Conservation (phyloP, 2,888 invertebrate species). For the Dysmachus trigonus region DNA sequence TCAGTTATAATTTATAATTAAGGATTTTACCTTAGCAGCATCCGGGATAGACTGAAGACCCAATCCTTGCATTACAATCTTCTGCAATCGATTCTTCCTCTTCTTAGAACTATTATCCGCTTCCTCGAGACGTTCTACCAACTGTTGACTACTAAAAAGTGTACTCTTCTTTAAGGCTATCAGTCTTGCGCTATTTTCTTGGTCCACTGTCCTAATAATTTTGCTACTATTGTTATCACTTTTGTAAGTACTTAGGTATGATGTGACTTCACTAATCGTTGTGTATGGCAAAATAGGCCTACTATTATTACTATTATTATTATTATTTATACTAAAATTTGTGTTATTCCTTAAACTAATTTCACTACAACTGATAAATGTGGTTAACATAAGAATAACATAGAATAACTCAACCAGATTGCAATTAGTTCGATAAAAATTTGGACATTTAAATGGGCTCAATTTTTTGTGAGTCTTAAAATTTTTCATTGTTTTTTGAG, state of each 20-base stretch:
- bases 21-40: conserved; percentile 55
- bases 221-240: conserved; percentile 30
- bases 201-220: neutral
- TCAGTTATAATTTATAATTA: neutral
- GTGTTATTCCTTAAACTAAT: conserved; percentile 33
- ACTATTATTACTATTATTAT: neutral
- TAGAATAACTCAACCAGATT: conserved; percentile 33
- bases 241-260: neutral
- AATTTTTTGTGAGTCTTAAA: conserved; percentile 46
- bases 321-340: neutral
- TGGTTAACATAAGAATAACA: conserved; percentile 35
- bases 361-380: conserved; percentile 48
- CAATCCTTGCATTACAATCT: conserved; percentile 59
- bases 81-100: conserved; percentile 51
- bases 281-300: neutral
- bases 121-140: neutral
- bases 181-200: conserved; percentile 39
- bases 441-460: conserved; percentile 39
- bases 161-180: conserved; percentile 34
- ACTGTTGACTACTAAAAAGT: neutral
- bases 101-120: neutral
- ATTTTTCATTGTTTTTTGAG: conserved; percentile 42
- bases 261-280: neutral
- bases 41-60: conserved; percentile 58
- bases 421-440: conserved; percentile 47